A percentile compares a stretch with the other conserved stretches of the same genome.
Evolutionary conservation across 1,140 invertebrate genomes (phyloP).

Genomic region (Frieseomelitta varia): DNA sequence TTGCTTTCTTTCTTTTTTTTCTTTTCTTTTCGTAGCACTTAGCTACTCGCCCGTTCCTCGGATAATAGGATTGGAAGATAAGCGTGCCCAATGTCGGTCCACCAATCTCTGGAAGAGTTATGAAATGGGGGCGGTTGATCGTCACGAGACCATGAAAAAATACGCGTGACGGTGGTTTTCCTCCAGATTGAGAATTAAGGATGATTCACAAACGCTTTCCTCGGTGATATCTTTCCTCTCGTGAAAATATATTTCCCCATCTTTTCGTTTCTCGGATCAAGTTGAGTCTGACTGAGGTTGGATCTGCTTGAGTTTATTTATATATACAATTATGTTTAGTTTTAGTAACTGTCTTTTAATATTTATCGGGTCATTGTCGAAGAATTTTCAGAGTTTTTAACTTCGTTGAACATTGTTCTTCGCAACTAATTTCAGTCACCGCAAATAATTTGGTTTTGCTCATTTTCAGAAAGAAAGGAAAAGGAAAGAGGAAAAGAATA

Average conservation of each 20-base stretch:
- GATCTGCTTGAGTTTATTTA: no score
- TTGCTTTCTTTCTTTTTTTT: background rate
- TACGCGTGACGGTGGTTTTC: no score
- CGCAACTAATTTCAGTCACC: no score
- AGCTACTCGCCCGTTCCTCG: background rate
- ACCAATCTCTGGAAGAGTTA: background rate
- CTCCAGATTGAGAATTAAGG: background rate
- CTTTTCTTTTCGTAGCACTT: background rate
- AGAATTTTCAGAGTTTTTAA: background rate
- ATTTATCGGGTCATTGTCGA: no score
- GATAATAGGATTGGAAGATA: conserved; percentile 33
- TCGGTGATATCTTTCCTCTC: background rate
- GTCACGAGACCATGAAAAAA: background rate
- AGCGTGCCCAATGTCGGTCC: conserved; percentile 12
- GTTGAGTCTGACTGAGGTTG: no score
- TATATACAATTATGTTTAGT: no score
- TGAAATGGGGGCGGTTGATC: background rate
- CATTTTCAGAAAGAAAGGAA: no score
- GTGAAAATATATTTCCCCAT: background rate
- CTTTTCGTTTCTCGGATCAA: background rate
- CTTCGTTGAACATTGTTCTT: background rate
- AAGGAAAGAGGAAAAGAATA: background rate
- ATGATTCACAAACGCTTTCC: background rate
- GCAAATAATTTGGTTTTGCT: no score
- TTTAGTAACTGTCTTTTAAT: no score